phyloP scores from a whole-genome alignment of 1,140 invertebrate species.

The Ylistrum balloti region DNA sequence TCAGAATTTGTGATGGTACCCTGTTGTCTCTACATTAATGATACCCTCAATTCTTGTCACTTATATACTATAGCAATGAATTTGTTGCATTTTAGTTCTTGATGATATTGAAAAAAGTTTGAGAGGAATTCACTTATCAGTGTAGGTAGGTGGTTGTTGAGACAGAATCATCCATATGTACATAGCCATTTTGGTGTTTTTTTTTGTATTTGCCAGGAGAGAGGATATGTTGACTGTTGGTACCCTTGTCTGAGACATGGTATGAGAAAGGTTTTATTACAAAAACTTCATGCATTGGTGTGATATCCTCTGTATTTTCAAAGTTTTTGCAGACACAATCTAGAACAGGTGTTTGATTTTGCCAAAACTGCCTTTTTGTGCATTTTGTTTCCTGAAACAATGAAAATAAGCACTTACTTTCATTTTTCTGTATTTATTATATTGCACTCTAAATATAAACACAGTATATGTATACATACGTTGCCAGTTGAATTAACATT shows the following conservation, averaged over 20 bases:
- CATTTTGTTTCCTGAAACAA: constrained; percentile 19
- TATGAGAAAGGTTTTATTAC: constrained; percentile 28
- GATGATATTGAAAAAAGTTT: neutral
- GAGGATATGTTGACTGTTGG: constrained; percentile 7
- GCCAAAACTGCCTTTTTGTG: constrained; percentile 37
- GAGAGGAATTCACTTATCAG: neutral
- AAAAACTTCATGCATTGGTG: constrained; percentile 29
- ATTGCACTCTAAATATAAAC: neutral
- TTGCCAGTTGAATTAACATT: neutral
- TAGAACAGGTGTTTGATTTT: constrained; percentile 9
- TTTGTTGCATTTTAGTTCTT: neutral
- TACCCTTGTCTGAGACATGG: constrained; percentile 23
- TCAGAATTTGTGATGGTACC: constrained; percentile 32
- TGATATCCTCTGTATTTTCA: constrained; percentile 21
- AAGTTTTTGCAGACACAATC: constrained; percentile 6
- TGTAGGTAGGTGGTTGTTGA: neutral
- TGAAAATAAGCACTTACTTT: neutral
- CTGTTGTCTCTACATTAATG: neutral
- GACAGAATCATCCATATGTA: neutral
- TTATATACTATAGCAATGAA: neutral
- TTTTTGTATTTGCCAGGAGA: constrained; percentile 20
- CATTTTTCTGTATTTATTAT: neutral
- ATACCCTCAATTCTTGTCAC: neutral
- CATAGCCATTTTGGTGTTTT: neutral
- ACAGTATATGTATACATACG: neutral